Percentiles rank a stretch among this genome's conserved stretches.
These are phyloP conservation scores for Luehdorfia chinensis DNA, from an alignment of 1,140 invertebrate species.

Conservation along the genomic window DNA sequence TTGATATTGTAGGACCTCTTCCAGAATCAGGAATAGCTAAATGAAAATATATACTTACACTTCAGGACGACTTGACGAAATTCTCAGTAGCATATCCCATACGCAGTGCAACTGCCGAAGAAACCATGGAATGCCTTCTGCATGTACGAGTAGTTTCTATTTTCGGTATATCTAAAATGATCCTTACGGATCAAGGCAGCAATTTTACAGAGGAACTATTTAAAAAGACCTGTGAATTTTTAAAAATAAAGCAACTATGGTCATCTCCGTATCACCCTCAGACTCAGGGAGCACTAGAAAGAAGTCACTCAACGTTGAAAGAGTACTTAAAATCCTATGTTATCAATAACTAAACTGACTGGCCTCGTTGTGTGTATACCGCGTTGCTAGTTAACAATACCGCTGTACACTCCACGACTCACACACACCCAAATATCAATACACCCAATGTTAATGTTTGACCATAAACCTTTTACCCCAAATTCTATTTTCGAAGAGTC, in stretches of 20 bases:
- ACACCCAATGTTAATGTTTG: background rate
- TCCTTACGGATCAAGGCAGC: constrained; percentile 12
- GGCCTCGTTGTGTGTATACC: constrained; percentile 14
- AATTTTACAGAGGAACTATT: constrained; percentile 19
- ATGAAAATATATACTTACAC: constrained; percentile 11
- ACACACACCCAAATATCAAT: too few species aligned
- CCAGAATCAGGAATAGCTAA: too few species aligned
- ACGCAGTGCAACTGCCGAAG: background rate
- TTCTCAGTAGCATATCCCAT: constrained; percentile 7
- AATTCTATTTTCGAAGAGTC: background rate
- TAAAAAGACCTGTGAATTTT: constrained; percentile 11
- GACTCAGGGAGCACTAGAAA: constrained; percentile 11
- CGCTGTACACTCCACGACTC: background rate
- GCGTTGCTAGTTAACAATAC: constrained; percentile 8
- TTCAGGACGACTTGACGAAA: too few species aligned
- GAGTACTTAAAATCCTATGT: constrained; percentile 19
- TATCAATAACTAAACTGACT: constrained; percentile 8
- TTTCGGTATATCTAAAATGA: background rate
- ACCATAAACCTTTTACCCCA: background rate
- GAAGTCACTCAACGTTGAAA: constrained; percentile 15
- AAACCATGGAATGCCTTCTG: background rate
- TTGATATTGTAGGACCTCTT: too few species aligned
- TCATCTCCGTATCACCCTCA: constrained; percentile 18
- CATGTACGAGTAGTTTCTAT: background rate
- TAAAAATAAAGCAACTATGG: constrained; percentile 20